Conservation (phyloP, 2,797 vertebrate species). For the Sebastes kiyomatsui region DNA sequence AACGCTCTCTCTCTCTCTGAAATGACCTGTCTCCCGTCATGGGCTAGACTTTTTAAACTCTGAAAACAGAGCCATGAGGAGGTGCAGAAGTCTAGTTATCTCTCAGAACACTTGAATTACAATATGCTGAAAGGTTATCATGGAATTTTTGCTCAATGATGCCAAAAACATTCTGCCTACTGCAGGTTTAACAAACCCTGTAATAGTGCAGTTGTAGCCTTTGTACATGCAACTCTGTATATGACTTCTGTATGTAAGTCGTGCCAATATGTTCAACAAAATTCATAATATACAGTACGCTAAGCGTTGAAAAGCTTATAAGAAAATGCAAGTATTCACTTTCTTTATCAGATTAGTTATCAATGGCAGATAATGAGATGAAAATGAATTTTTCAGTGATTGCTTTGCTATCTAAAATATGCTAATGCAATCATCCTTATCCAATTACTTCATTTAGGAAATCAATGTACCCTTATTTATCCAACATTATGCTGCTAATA, state of each 20-base stretch:
- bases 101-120: not conserved
- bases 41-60: too few relatives aligned
- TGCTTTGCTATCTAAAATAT: conserved; percentile 62
- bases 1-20: too few relatives aligned
- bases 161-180: too few relatives aligned
- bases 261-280: not conserved
- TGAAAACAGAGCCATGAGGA: not conserved
- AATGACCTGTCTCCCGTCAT: too few relatives aligned
- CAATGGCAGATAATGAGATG: conserved; percentile 63
- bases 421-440: conserved; percentile 75
- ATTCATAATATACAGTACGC: not conserved
- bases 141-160: too few relatives aligned
- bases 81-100: not conserved
- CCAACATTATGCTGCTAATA: conserved; percentile 65
- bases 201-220: not conserved
- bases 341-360: conserved; percentile 52
- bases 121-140: not conserved
- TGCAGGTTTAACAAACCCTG: too few relatives aligned
- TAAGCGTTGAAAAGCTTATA: not conserved
- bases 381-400: conserved; percentile 58
- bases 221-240: not conserved
- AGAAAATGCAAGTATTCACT: conserved; percentile 7
- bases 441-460: conserved; percentile 73
- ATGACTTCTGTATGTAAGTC: not conserved
- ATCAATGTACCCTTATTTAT: conserved; percentile 70